phyloP scores from a whole-genome alignment of 1,140 invertebrate species.

The Leucophenga varia region DNA sequence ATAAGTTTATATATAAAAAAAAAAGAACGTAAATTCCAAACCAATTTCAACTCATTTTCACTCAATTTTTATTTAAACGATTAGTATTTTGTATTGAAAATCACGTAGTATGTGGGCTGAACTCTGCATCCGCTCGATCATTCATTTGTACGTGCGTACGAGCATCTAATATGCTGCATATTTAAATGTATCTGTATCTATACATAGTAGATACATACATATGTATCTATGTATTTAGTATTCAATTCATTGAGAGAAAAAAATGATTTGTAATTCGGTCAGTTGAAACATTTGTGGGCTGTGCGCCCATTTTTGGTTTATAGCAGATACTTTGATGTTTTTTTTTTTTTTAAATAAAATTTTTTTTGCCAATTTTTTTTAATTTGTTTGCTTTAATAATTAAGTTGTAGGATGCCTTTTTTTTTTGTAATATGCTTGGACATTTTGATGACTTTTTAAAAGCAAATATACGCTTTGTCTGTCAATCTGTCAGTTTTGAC shows the following conservation, averaged over 20 bases:
- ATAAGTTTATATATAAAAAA: too few relatives aligned
- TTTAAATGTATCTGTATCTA: slow-evolving; percentile 10
- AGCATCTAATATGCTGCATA: not conserved
- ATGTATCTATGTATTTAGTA: not conserved
- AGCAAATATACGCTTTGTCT: too few relatives aligned
- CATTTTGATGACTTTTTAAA: too few relatives aligned
- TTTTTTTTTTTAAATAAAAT: too few relatives aligned
- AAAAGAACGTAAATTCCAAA: slow-evolving; percentile 17
- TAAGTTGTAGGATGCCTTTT: too few relatives aligned
- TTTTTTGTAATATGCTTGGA: too few relatives aligned
- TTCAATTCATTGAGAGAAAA: too few relatives aligned
- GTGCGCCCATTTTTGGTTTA: slow-evolving; percentile 36
- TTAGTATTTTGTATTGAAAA: too few relatives aligned
- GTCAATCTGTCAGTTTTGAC: too few relatives aligned
- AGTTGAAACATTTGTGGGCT: slow-evolving; percentile 34
- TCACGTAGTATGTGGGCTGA: slow-evolving; percentile 21
- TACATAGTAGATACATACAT: not conserved
- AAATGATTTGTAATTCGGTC: slow-evolving; percentile 40
- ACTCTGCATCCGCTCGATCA: slow-evolving; percentile 9
- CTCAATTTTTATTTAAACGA: slow-evolving; percentile 27
- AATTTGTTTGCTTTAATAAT: too few relatives aligned
- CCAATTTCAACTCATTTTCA: slow-evolving; percentile 46
- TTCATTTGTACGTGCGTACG: slow-evolving; percentile 19
- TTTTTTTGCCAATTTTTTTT: too few relatives aligned
- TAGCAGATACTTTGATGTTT: too few relatives aligned